phyloP scores from a whole-genome alignment of 1,140 invertebrate species.

The Aethina tumida region DNA sequence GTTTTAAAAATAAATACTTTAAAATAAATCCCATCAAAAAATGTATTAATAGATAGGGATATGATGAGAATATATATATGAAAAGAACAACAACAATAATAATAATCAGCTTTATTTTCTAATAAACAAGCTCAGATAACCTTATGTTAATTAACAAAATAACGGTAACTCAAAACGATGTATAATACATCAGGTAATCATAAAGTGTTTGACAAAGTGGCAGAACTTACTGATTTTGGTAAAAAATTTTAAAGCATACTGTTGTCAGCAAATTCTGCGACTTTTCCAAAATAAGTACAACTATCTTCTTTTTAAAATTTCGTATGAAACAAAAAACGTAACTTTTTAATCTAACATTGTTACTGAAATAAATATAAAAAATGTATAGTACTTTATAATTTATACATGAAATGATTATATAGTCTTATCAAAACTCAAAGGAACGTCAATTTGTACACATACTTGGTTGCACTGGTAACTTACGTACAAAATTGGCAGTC shows the following conservation, averaged over 20 bases:
- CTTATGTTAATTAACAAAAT: conserved; percentile 31
- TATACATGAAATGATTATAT: conserved; percentile 25
- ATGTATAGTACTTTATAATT: conserved; percentile 18
- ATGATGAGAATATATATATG: background rate
- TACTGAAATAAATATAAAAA: conserved; percentile 24
- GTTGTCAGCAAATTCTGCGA: conserved; percentile 13
- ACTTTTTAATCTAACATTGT: conserved; percentile 4
- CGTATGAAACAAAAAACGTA: background rate
- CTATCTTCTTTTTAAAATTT: conserved; percentile 20
- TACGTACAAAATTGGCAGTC: conserved; percentile 33
- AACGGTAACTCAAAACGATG: conserved; percentile 32
- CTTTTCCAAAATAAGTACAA: conserved; percentile 27
- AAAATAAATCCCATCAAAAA: too few species aligned
- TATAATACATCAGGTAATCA: conserved; percentile 30
- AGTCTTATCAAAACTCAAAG: conserved; percentile 27
- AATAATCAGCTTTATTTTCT: conserved; percentile 31
- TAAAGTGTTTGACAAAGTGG: conserved; percentile 20
- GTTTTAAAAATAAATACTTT: too few species aligned
- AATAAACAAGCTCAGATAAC: conserved; percentile 33
- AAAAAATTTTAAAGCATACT: conserved; percentile 8
- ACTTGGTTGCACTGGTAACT: conserved; percentile 36
- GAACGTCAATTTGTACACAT: conserved; percentile 33
- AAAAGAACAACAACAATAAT: conserved; percentile 7
- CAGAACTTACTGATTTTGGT: conserved; percentile 12
- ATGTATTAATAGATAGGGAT: too few species aligned